A percentile compares a stretch with the other conserved stretches of the same genome.
phyloP scores from a whole-genome alignment of 2,888 invertebrate species.

The Hymenopus coronatus region DNA sequence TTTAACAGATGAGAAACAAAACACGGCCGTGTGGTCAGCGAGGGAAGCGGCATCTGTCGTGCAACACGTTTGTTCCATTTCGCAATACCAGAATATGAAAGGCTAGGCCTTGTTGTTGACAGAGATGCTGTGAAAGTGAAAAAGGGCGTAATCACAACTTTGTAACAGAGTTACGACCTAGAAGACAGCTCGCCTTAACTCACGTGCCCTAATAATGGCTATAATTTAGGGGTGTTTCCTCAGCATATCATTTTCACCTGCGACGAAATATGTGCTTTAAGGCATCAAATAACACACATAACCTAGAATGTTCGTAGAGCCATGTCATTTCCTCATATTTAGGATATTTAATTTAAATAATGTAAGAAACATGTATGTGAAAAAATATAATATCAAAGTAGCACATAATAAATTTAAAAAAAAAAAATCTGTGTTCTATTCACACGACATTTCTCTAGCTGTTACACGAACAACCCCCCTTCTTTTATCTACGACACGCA shows the following conservation, averaged over 20 bases:
- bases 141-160: not conserved
- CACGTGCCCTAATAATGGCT: not conserved
- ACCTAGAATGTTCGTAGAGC: no score
- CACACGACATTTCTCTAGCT: no score
- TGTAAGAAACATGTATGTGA: no score
- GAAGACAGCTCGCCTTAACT: not conserved
- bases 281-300: no score
- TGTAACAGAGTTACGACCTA: not conserved
- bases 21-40: not conserved
- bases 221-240: not conserved
- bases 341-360: no score
- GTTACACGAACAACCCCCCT: no score
- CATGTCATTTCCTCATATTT: no score
- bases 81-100: not conserved
- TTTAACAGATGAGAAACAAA: not conserved
- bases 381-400: no score
- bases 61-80: not conserved
- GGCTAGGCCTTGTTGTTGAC: not conserved
- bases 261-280: no score
- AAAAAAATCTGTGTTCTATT: no score
- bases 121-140: not conserved
- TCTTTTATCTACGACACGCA: no score
- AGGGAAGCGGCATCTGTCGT: not conserved
- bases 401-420: no score
- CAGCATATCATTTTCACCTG: not conserved